Evolutionary conservation across 2,797 vertebrate species (phyloP), one percentile per base, ranked within the genome.

Genomic region (Benthosema pterotum): DNA sequence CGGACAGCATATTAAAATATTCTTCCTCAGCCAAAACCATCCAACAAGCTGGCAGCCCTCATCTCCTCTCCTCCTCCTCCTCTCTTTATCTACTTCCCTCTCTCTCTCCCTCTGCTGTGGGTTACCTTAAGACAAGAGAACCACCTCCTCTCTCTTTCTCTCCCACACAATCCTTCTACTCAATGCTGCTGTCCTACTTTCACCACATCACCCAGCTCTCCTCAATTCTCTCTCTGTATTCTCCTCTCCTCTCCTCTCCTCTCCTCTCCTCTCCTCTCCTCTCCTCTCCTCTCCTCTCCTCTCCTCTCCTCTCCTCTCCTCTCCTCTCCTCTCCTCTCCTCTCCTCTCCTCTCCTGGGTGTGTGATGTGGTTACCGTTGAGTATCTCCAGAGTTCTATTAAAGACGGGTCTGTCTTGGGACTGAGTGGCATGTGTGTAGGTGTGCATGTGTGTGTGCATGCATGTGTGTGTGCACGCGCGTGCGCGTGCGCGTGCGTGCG

Each of bases 1-100:
- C 65, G 78, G 77, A 82, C 74, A 78, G 80, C 80, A 80, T 85
- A 89, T 90, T 86, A 86, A 85, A 88, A 85, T 74, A 80, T 82
- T 90, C 86, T 83, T 87, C 82, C 74, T 85, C 88, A 68, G 65
- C 47, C 5, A 75, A 69, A 60, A 2, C 46, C 77, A 75, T 80
- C 77, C 68, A 72, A 78, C 68, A 72, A 78, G 59, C 77, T 75
- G 71, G 60, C 46, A 12, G 48, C 17, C 59, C 73, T 11, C 69
- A 75, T 70, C 68, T 16, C 42, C 42, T 51, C 11, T 16, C 5
- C 52, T 11, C 15, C n/a, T n/a, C n/a, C n/a, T n/a, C n/a, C n/a
- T 47, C 19, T 59, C 42, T 46, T 14, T 58, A 17, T 46, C 56
- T 58, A 14, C 42, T 13, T 57, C 32, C 8, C 32, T 38, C 43